A percentile compares a stretch with the other conserved stretches of the same genome.
Conservation (phyloP, 1,140 invertebrate species). For the Drosophila kikkawai region DNA sequence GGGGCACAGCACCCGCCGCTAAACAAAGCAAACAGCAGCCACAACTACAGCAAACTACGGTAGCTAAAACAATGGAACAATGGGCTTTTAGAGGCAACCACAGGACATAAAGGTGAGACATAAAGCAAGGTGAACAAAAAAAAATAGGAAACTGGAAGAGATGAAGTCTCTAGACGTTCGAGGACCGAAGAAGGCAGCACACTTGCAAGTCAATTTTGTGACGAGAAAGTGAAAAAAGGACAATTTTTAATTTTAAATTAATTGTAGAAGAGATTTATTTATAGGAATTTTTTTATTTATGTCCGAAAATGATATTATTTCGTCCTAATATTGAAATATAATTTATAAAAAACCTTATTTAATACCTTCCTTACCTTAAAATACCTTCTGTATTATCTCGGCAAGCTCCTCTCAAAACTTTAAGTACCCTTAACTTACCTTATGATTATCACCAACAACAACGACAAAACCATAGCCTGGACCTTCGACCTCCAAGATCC, state of each 20-base stretch:
- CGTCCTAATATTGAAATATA: not conserved
- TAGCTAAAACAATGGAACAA: slow-evolving; percentile 52
- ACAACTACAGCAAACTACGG: slow-evolving; percentile 52
- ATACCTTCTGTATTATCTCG: not conserved
- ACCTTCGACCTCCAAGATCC: slow-evolving; percentile 35
- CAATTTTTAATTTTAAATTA: too few relatives aligned
- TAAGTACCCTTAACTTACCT: not conserved
- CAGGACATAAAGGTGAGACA: slow-evolving; percentile 56
- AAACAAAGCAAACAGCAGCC: slow-evolving; percentile 51
- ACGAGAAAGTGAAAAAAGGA: not conserved
- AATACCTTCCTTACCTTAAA: too few relatives aligned
- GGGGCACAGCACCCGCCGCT: slow-evolving; percentile 7
- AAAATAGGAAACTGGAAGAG: not conserved
- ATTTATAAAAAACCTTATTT: not conserved
- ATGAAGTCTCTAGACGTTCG: not conserved
- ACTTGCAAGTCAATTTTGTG: not conserved
- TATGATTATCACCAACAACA: not conserved
- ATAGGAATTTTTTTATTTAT: too few relatives aligned
- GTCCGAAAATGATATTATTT: too few relatives aligned
- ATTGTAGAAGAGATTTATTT: too few relatives aligned
- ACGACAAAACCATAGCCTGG: not conserved
- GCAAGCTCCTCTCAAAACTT: not conserved
- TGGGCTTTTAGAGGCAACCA: slow-evolving; percentile 52
- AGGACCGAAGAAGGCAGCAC: not conserved
- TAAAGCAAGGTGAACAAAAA: slow-evolving; percentile 38